Percentiles rank a stretch among this genome's conserved stretches.
Evolutionary conservation across 2,888 invertebrate species (phyloP).

Genomic region (Dione vanillae): DNA sequence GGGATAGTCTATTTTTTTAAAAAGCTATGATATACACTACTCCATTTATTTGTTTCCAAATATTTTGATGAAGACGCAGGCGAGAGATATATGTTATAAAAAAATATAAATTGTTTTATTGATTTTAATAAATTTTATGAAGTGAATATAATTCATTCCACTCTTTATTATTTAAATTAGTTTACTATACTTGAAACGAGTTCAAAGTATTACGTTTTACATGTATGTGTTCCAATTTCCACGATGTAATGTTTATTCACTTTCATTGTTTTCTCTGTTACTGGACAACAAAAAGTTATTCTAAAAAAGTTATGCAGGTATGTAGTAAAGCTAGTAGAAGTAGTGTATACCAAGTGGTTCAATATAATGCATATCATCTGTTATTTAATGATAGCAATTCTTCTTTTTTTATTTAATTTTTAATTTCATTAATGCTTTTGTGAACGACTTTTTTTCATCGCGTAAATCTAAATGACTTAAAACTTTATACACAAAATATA

Average conservation of each 20-base stretch:
- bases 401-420: background rate
- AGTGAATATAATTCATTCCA: background rate
- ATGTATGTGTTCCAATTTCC: constrained; percentile 57
- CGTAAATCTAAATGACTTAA: no score
- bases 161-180: constrained; percentile 7
- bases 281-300: constrained; percentile 11
- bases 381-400: background rate
- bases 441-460: background rate
- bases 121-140: background rate
- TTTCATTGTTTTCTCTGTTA: constrained; percentile 37
- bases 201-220: background rate
- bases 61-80: no score
- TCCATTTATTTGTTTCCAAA: no score
- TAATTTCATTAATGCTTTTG: background rate
- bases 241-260: constrained; percentile 55
- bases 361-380: background rate
- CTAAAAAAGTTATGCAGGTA: background rate
- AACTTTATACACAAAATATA: no score
- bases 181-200: background rate
- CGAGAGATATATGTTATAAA: no score
- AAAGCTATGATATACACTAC: no score
- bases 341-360: background rate
- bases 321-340: background rate
- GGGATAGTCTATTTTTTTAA: no score
- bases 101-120: no score